phyloP scores from a whole-genome alignment of 2,113 vertebrate species.

The Theristicus caerulescens region DNA sequence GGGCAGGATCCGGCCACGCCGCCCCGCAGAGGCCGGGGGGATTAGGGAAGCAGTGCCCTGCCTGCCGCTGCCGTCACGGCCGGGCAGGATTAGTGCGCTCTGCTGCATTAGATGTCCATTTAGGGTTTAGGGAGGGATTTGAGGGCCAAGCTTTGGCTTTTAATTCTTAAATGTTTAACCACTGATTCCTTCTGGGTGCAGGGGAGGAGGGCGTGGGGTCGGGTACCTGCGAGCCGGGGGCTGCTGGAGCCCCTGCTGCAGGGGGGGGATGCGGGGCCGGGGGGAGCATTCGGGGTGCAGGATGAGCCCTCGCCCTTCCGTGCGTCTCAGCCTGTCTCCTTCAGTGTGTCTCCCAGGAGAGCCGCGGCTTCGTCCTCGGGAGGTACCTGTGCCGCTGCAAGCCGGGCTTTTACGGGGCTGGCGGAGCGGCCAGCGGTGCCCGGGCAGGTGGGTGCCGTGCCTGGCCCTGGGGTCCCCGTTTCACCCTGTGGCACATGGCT shows the following conservation, averaged over 20 bases:
- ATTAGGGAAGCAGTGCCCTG: not conserved
- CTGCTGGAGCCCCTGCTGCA: accelerated
- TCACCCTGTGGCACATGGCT: not conserved
- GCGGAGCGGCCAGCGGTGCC: not conserved
- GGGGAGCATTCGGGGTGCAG: not conserved
- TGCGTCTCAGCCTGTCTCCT: not conserved
- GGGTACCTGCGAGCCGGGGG: accelerated
- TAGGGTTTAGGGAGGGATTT: slow-evolving; percentile 70
- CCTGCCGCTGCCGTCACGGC: slow-evolving; percentile 12
- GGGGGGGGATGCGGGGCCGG: not conserved
- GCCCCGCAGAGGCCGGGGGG: not conserved
- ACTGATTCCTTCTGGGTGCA: not conserved
- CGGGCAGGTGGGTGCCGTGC: slow-evolving; percentile 36
- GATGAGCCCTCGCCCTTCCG: not conserved
- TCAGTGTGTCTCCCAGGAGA: slow-evolving; percentile 85
- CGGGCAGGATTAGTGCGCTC: slow-evolving; percentile 53
- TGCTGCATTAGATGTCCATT: slow-evolving; percentile 67
- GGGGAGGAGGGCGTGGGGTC: not conserved
- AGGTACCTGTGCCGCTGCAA: slow-evolving; percentile 89
- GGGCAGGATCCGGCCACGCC: not conserved
- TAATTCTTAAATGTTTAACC: slow-evolving; percentile 59
- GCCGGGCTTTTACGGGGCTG: slow-evolving; percentile 84
- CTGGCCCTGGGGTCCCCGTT: accelerated
- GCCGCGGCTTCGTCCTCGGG: slow-evolving; percentile 85
- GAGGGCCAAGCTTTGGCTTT: slow-evolving; percentile 36